Evolutionary conservation across 2,797 vertebrate species (phyloP).

Genomic region (Zenarchopterus dispar): DNA sequence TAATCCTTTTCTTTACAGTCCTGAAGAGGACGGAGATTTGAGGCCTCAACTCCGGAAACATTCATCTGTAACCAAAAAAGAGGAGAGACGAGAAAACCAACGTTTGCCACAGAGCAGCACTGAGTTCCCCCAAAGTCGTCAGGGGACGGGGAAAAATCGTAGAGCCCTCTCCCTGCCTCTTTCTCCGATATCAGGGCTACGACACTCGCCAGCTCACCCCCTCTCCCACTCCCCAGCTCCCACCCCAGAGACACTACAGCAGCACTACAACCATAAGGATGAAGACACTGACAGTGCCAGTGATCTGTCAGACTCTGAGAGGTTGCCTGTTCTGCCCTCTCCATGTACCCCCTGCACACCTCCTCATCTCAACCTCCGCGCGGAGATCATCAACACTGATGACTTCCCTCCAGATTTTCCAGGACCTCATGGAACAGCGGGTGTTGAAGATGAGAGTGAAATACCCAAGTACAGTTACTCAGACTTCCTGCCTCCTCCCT

Average conservation of each 20-base stretch:
- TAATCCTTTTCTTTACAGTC: constrained; percentile 58
- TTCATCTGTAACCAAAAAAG: constrained; percentile 62
- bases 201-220: constrained; percentile 67
- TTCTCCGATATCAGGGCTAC: constrained; percentile 76
- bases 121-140: constrained; percentile 60
- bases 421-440: constrained; percentile 57
- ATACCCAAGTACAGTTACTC: constrained; percentile 83
- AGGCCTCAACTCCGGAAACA: constrained; percentile 73
- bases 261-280: constrained; percentile 82
- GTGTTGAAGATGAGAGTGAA: constrained; percentile 63
- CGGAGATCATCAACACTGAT: constrained; percentile 88
- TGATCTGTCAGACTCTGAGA: constrained; percentile 95
- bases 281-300: constrained; percentile 93
- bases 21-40: constrained; percentile 70
- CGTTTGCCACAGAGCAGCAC: constrained; percentile 52
- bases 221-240: constrained; percentile 62
- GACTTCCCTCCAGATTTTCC: constrained; percentile 83
- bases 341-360: constrained; percentile 91
- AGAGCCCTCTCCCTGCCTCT: constrained; percentile 81
- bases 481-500: constrained; percentile 93
- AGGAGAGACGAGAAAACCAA: constrained; percentile 73
- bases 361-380: constrained; percentile 91
- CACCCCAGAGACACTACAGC: constrained; percentile 77
- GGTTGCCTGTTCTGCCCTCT: constrained; percentile 89
- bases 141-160: constrained; percentile 74